phyloP scores from a whole-genome alignment of 2,113 vertebrate genomes.

The Fregetta grallaria region DNA sequence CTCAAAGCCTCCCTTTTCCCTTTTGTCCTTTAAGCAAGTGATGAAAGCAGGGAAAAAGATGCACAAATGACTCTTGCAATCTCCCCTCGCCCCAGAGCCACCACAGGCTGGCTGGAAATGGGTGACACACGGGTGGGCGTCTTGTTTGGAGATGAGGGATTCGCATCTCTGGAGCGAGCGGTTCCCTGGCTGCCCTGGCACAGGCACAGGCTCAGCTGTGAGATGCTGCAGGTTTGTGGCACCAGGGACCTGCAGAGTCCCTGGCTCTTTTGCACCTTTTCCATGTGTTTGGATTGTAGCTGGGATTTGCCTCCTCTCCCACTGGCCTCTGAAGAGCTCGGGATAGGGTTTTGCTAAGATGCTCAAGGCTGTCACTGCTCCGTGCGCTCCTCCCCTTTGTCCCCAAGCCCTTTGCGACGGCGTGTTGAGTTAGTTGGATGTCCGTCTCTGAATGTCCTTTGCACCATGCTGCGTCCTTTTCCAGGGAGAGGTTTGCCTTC shows the following conservation, averaged over 20 bases:
- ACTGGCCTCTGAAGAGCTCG: background rate
- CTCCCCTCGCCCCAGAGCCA: background rate
- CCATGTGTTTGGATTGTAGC: accelerated
- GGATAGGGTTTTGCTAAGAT: background rate
- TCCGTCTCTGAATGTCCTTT: background rate
- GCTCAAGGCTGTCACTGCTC: background rate
- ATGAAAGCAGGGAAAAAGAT: background rate
- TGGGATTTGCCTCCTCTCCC: background rate
- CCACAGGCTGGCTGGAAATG: background rate
- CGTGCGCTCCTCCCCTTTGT: background rate
- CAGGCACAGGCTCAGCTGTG: accelerated
- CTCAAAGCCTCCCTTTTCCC: background rate
- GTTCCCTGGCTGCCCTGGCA: background rate
- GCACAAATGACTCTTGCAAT: accelerated
- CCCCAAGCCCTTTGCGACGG: background rate
- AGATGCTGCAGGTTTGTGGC: background rate
- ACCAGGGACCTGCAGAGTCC: background rate
- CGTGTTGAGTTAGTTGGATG: background rate
- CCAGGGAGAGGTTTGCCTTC: background rate
- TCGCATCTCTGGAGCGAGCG: accelerated
- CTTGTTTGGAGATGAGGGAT: background rate
- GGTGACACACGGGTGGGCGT: accelerated
- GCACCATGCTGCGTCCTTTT: background rate
- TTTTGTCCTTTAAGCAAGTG: background rate
- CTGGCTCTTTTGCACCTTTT: background rate